Conservation (phyloP, 2,797 vertebrate species). For the Gadopsis marmoratus region DNA sequence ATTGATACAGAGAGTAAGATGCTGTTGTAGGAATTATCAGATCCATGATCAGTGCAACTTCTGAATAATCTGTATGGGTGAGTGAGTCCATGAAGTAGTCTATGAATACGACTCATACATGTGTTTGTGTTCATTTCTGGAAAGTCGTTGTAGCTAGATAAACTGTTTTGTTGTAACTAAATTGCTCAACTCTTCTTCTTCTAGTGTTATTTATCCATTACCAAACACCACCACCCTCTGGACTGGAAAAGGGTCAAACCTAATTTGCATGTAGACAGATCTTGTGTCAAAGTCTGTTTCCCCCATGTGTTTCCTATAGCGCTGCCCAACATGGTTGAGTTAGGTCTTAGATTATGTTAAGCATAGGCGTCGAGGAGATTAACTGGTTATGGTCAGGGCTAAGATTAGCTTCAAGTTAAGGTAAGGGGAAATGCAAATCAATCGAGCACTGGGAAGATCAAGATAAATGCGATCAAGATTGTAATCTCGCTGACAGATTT, state of each 20-base stretch:
- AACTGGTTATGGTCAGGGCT: not conserved
- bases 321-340: not conserved
- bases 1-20: not conserved
- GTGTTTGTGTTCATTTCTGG: not conserved
- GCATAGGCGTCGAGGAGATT: not conserved
- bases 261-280: not conserved
- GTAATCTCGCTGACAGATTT: not conserved
- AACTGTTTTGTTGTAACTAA: not conserved
- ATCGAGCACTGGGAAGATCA: not conserved
- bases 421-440: not conserved
- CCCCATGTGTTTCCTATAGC: not conserved
- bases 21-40: not conserved
- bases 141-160: not conserved
- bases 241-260: not conserved
- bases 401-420: not conserved
- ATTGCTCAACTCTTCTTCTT: not conserved
- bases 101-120: not conserved
- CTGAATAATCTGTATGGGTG: not conserved
- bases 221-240: not conserved
- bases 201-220: not conserved
- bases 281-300: not conserved
- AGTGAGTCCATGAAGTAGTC: not conserved
- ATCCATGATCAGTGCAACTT: constrained; percentile 1
- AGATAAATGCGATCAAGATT: not conserved
- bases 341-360: not conserved